phyloP scores from a whole-genome alignment of 2,888 invertebrate genomes.

The Drosophila seclusa region DNA sequence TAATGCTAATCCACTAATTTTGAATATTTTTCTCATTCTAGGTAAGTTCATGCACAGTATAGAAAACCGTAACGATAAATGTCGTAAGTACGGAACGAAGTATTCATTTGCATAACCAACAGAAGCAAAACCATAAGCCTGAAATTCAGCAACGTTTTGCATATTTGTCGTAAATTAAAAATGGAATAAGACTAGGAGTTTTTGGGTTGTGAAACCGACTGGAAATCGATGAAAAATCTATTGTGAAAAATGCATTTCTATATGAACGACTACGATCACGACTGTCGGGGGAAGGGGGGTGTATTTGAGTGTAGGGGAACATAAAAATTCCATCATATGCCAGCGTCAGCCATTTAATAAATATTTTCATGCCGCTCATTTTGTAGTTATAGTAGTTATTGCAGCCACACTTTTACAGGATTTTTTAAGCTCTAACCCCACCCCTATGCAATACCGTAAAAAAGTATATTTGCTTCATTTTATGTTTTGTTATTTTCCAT shows the following conservation, averaged over 20 bases:
- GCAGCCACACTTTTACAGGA: slow-evolving; percentile 36
- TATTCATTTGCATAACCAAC: slow-evolving; percentile 23
- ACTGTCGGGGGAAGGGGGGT: too few species aligned
- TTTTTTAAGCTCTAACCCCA: slow-evolving; percentile 57
- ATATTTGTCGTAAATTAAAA: slow-evolving; percentile 68
- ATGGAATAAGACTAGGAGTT: slow-evolving; percentile 61
- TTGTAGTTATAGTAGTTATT: slow-evolving; percentile 16
- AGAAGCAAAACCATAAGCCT: slow-evolving; percentile 7
- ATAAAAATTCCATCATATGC: slow-evolving; percentile 74
- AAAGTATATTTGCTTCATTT: slow-evolving; percentile 43
- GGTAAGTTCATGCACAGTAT: slow-evolving; percentile 62
- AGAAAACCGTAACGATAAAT: slow-evolving; percentile 14
- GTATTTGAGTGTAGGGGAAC: slow-evolving; percentile 33
- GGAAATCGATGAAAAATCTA: slow-evolving; percentile 40
- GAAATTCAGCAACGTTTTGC: slow-evolving; percentile 34
- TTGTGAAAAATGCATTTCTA: slow-evolving; percentile 23
- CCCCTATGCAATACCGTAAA: slow-evolving; percentile 17
- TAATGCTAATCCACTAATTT: slow-evolving; percentile 15
- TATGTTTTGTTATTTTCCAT: slow-evolving; percentile 10
- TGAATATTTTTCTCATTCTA: slow-evolving; percentile 45
- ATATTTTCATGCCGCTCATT: slow-evolving; percentile 47
- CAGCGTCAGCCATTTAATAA: slow-evolving; percentile 57
- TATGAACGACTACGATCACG: too few species aligned
- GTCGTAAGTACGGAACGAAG: slow-evolving; percentile 60
- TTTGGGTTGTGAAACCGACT: slow-evolving; percentile 29